phyloP scores from a whole-genome alignment of 2,113 vertebrate genomes.

The Echinops telfairi region DNA sequence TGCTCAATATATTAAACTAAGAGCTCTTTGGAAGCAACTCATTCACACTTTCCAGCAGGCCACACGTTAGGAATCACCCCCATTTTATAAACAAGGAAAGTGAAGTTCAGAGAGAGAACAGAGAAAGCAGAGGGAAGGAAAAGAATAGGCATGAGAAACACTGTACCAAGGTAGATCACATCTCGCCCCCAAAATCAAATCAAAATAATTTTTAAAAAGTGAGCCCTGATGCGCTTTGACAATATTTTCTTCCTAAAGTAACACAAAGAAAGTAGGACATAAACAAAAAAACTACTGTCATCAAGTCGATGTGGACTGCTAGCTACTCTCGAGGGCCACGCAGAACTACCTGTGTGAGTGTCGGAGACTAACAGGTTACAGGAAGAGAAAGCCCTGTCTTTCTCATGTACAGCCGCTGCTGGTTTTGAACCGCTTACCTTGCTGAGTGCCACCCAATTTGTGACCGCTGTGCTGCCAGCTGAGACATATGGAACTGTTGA shows the following conservation, averaged over 20 bases:
- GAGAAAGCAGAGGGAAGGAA: neutral
- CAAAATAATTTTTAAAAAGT: neutral
- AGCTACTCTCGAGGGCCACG: no score
- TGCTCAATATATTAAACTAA: neutral
- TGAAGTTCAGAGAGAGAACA: neutral
- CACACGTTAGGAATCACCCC: no score
- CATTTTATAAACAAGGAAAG: neutral
- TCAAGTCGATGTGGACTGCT: no score
- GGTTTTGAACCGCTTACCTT: no score
- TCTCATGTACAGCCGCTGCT: no score
- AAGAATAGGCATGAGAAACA: neutral
- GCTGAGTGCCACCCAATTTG: no score
- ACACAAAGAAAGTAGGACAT: neutral
- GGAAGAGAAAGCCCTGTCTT: no score
- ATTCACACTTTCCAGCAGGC: neutral
- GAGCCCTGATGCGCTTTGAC: neutral
- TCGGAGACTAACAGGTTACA: no score
- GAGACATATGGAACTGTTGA: neutral
- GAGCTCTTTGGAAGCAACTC: neutral
- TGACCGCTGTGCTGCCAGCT: no score
- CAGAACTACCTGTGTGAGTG: no score
- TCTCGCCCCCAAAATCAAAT: neutral
- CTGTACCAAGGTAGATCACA: neutral
- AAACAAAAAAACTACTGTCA: neutral
- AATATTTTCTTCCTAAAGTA: neutral